Conservation (phyloP, 2,888 invertebrate species). For the Oxycera nigricornis region DNA sequence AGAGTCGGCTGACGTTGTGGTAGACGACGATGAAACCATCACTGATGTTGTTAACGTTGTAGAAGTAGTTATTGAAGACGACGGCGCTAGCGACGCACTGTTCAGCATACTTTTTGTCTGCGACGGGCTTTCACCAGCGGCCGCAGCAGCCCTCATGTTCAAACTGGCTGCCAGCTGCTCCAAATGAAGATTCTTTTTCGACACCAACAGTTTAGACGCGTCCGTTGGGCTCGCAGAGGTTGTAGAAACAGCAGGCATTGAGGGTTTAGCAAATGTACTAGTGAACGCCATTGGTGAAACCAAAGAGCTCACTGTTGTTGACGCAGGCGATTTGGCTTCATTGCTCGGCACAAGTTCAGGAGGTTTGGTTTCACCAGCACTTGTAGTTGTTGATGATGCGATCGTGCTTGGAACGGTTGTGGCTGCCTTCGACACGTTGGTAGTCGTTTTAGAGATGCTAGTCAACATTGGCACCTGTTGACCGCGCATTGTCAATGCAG, state of each 20-base stretch:
- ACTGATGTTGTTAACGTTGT: not conserved
- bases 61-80: not conserved
- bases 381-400: slow-evolving; percentile 1
- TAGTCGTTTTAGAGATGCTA: slow-evolving; percentile 48
- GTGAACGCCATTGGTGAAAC: slow-evolving; percentile 5
- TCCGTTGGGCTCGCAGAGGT: slow-evolving; percentile 46
- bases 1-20: not conserved
- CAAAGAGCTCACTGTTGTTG: slow-evolving; percentile 11
- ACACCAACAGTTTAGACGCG: slow-evolving; percentile 46
- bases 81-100: not conserved
- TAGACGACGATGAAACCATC: not conserved
- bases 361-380: not conserved
- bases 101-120: not conserved
- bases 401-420: slow-evolving; percentile 34
- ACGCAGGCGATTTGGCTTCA: not conserved
- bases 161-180: slow-evolving; percentile 61
- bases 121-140: slow-evolving; percentile 52
- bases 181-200: slow-evolving; percentile 58
- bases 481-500: slow-evolving; percentile 67
- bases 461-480: slow-evolving; percentile 54
- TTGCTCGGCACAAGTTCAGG: not conserved
- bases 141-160: slow-evolving; percentile 57
- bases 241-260: slow-evolving; percentile 43
- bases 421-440: slow-evolving; percentile 31
- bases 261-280: slow-evolving; percentile 45